These are phyloP conservation scores for Pterostichus madidus DNA, from an alignment of 2,888 invertebrate genomes.

Conservation along the genomic window DNA sequence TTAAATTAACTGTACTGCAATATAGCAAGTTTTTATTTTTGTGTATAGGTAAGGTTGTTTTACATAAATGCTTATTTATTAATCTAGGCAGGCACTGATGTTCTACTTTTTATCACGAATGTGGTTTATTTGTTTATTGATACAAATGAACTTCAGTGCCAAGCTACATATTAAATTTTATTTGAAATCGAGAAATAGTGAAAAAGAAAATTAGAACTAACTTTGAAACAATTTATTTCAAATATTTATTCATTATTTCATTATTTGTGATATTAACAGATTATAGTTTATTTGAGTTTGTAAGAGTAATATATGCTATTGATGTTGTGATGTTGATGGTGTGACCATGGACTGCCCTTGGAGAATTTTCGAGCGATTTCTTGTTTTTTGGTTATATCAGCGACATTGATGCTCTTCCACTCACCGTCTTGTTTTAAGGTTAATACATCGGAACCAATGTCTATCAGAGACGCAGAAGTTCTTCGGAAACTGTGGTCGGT, in stretches of 20 bases:
- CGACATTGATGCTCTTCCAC: not conserved
- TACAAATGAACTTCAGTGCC: too few species aligned
- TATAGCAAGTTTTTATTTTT: too few species aligned
- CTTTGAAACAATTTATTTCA: too few species aligned
- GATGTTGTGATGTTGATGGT: not conserved
- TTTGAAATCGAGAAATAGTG: too few species aligned
- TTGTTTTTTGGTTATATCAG: not conserved
- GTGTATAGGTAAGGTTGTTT: too few species aligned
- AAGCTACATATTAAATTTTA: too few species aligned
- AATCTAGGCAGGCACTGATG: too few species aligned
- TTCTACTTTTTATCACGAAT: too few species aligned
- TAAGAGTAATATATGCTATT: not conserved
- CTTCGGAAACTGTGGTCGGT: not conserved
- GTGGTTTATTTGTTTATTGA: too few species aligned
- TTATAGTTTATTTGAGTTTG: not conserved
- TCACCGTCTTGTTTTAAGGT: not conserved
- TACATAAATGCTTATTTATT: too few species aligned
- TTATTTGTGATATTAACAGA: slow-evolving; percentile 1
- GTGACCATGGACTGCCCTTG: not conserved
- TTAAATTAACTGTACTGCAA: too few species aligned
- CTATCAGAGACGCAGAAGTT: slow-evolving; percentile 11
- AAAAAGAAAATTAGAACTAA: not conserved
- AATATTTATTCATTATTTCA: too few species aligned
- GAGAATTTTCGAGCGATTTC: not conserved
- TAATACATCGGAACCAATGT: slow-evolving; percentile 2